A percentile compares a stretch with the other conserved stretches of the same genome.
Evolutionary conservation across 2,113 vertebrate species (phyloP).

Genomic region (Rhinolophus sinicus): DNA sequence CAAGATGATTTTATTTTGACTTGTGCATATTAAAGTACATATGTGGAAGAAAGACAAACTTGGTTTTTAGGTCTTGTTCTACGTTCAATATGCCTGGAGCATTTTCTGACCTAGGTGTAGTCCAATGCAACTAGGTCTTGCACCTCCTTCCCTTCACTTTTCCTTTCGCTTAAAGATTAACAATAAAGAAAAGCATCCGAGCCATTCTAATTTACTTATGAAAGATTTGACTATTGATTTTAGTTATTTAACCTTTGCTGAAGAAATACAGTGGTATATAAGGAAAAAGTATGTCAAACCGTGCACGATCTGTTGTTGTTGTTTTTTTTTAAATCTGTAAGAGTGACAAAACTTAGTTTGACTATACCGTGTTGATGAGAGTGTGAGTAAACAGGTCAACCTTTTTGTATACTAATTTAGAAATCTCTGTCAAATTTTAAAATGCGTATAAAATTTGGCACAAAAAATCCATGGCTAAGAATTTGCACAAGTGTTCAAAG

Average conservation of each 20-base stretch:
- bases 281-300: neutral
- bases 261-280: neutral
- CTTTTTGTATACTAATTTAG: neutral
- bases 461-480: neutral
- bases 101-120: neutral
- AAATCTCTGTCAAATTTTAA: neutral
- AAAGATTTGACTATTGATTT: neutral
- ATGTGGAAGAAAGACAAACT: slow-evolving; percentile 60
- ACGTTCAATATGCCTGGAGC: neutral
- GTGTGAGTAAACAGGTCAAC: neutral
- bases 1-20: slow-evolving; percentile 66
- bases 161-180: neutral
- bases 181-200: neutral
- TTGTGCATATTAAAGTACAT: neutral
- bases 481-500: neutral
- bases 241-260: slow-evolving; percentile 20
- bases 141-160: neutral
- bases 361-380: neutral
- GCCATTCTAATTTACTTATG: neutral
- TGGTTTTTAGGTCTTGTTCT: slow-evolving; percentile 44
- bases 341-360: neutral
- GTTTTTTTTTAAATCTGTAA: neutral
- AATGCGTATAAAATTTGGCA: neutral
- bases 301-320: neutral
- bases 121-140: neutral